Percentiles rank a stretch among this genome's conserved stretches.
Evolutionary conservation across 1,140 invertebrate species (phyloP).

Genomic region (Cyclargus thomasi): DNA sequence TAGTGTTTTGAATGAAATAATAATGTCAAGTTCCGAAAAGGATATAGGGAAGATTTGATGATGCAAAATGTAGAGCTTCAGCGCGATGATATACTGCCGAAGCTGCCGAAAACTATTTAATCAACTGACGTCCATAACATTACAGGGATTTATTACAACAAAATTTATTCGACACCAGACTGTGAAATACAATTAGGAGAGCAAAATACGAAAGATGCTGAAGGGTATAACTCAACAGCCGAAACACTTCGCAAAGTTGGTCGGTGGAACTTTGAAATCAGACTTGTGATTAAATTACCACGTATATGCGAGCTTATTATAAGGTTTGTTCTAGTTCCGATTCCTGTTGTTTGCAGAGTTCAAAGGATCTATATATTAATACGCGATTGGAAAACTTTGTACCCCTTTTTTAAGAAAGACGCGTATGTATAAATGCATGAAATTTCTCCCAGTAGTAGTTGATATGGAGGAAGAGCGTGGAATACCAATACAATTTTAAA

Average conservation of each 20-base stretch:
- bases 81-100: too few relatives aligned
- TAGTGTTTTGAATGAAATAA: too few relatives aligned
- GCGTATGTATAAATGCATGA: too few relatives aligned
- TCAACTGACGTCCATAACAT: neutral
- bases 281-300: conserved; percentile 1
- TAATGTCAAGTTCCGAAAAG: too few relatives aligned
- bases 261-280: neutral
- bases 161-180: neutral
- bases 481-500: too few relatives aligned
- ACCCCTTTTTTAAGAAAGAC: conserved; percentile 36
- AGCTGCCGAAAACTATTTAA: neutral
- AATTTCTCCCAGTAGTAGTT: too few relatives aligned
- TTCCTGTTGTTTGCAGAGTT: neutral
- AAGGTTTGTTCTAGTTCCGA: neutral
- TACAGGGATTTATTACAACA: neutral
- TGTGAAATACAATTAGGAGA: neutral
- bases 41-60: too few relatives aligned
- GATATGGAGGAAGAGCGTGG: too few relatives aligned
- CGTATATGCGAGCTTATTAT: neutral
- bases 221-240: neutral
- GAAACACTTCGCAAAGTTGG: neutral
- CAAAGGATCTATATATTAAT: neutral
- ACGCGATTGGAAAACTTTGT: neutral
- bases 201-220: neutral
- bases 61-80: too few relatives aligned